Conservation (phyloP, 37 sponge, comb jelly and placozoan species). For the Bolinopsis microptera region DNA sequence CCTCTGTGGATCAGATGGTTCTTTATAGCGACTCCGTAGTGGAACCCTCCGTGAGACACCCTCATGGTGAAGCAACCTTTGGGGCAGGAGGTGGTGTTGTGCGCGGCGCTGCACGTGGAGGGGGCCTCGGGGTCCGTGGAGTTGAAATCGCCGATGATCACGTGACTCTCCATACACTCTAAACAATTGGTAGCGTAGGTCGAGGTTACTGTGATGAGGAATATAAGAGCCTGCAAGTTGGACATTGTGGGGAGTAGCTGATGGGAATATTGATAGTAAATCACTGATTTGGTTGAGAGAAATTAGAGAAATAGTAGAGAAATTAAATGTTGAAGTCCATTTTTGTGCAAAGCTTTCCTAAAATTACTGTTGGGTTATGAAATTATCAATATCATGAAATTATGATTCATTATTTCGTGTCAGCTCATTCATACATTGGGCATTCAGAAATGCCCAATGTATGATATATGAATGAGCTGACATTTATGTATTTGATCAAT, state of each 20-base stretch:
- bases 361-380: too few species aligned
- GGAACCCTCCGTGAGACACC: background rate
- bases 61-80: background rate
- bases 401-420: too few species aligned
- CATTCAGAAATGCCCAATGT: background rate
- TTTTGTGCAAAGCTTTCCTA: too few species aligned
- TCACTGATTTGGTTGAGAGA: too few species aligned
- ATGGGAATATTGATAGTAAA: too few species aligned
- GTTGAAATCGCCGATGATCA: background rate
- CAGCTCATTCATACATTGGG: too few species aligned
- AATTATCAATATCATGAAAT: too few species aligned
- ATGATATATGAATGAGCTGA: background rate
- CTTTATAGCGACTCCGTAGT: background rate
- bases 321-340: too few species aligned
- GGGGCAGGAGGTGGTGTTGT: background rate
- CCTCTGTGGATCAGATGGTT: background rate
- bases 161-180: background rate
- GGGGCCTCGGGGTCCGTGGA: background rate
- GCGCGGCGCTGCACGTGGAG: background rate
- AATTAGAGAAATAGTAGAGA: too few species aligned
- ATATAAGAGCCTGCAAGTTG: background rate
- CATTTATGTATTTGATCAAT: background rate
- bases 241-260: too few species aligned
- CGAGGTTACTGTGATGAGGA: background rate
- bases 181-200: background rate